A percentile compares a stretch with the other conserved stretches of the same genome.
These are phyloP conservation scores for Porphyrio hochstetteri DNA, from an alignment of 2,113 vertebrate species.

Conservation along the genomic window DNA sequence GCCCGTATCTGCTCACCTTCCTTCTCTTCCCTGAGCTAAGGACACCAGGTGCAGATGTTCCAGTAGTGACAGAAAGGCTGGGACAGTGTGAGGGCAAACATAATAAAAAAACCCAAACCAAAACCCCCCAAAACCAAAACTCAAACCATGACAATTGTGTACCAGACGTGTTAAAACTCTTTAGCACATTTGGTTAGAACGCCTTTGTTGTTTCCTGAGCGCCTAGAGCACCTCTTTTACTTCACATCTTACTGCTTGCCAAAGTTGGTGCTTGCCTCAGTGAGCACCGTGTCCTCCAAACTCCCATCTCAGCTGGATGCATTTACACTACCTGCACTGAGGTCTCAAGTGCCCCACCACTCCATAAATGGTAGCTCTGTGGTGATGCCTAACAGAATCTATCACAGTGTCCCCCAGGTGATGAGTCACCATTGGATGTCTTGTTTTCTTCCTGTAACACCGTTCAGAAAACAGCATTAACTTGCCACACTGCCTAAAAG, in stretches of 20 bases:
- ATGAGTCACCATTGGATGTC: neutral
- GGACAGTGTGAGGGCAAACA: neutral
- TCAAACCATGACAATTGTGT: neutral
- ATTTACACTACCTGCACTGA: neutral
- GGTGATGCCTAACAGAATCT: neutral
- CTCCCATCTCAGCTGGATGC: neutral
- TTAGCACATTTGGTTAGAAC: neutral
- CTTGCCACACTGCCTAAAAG: neutral
- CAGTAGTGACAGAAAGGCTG: neutral
- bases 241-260: accelerated
- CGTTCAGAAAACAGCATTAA: neutral
- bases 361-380: neutral
- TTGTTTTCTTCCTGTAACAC: neutral
- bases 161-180: neutral
- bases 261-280: neutral
- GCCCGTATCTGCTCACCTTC: neutral
- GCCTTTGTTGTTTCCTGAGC: neutral
- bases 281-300: neutral
- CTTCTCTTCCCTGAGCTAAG: neutral
- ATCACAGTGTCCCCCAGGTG: neutral
- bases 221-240: neutral
- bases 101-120: neutral
- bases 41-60: neutral
- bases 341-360: neutral
- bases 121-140: neutral